A percentile compares a stretch with the other conserved stretches of the same genome.
phyloP scores from a whole-genome alignment of 2,113 vertebrate genomes.

The Gopherus evgoodei region DNA sequence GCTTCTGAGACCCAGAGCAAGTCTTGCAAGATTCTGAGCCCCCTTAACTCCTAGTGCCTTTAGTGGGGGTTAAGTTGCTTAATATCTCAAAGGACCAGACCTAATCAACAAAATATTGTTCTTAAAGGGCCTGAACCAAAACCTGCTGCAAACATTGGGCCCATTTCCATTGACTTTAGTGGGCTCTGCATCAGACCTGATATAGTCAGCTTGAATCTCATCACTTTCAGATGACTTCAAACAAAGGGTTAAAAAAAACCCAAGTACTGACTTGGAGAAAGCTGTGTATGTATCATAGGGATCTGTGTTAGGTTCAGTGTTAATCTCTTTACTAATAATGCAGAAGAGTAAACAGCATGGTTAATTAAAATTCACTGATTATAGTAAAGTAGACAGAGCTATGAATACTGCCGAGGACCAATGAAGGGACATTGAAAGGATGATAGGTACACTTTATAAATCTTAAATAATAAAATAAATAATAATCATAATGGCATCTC shows the following conservation, averaged over 20 bases:
- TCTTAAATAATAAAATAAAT: background rate
- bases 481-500: background rate
- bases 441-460: background rate
- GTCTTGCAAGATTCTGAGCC: background rate
- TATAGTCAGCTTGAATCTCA: rapidly evolving
- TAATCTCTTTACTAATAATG: background rate
- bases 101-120: background rate
- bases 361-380: background rate
- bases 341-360: background rate
- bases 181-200: background rate
- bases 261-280: background rate
- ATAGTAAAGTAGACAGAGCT: background rate
- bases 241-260: background rate
- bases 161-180: rapidly evolving
- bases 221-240: background rate
- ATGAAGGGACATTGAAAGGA: background rate
- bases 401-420: background rate
- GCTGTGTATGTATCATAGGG: background rate
- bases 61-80: background rate
- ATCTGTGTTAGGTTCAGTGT: background rate
- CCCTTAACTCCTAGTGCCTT: background rate
- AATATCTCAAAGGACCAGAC: background rate
- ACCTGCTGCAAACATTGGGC: rapidly evolving
- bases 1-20: background rate
- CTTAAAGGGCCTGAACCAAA: background rate